Base-by-base conservation (phyloP, 2,888 invertebrate genomes). In the Dinocampus coccinellae region DNA sequence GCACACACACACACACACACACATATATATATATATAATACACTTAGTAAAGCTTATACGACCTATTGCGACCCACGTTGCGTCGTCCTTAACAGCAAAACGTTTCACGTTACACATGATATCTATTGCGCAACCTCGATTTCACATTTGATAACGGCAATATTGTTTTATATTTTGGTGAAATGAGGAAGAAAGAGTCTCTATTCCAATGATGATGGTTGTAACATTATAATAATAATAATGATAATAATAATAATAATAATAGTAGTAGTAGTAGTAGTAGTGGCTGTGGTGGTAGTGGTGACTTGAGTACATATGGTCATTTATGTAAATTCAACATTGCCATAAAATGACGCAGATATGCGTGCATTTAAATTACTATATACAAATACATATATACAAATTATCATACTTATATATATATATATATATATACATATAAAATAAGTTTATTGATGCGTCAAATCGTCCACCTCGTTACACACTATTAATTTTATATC, bases 41-140 rank as follows among this genome's bases (percentile, higher is more conserved):
- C 24, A 29, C 58, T 6, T 29, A 58, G 58, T 33, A 29, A 6
- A 57, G 29, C 47, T 52, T 67, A 70, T 73, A 72, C 71, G 73
- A 73, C 68, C 72, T 71, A 63, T 71, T 60, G 68, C 73, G 73
- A 75, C 76, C 74, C 73, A 70, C 73, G 76, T 75, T 72, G 34
- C 67, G 47, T 64, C 70, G 60, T 42, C 42, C 29, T 34, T 22
- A 47, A 68, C 67, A 53, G 34, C 64, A 34, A 26, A 55, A 34
- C 52, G 60, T 66, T 61, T 61, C 62, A 62, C 62, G 65, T 66
- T 67, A 57, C 62, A 26, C 65, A 55, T 22, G 42, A 36, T 60
- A 60, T 66, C 61, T 62, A 72, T 72, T 72, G 67, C 65, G 60
- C 67, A 72, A 72, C 72, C 66, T 57, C 36, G 66, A 66, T 66